Evolutionary conservation across 2,113 vertebrate genomes (phyloP).

Genomic region (Chelonoidis abingdonii): DNA sequence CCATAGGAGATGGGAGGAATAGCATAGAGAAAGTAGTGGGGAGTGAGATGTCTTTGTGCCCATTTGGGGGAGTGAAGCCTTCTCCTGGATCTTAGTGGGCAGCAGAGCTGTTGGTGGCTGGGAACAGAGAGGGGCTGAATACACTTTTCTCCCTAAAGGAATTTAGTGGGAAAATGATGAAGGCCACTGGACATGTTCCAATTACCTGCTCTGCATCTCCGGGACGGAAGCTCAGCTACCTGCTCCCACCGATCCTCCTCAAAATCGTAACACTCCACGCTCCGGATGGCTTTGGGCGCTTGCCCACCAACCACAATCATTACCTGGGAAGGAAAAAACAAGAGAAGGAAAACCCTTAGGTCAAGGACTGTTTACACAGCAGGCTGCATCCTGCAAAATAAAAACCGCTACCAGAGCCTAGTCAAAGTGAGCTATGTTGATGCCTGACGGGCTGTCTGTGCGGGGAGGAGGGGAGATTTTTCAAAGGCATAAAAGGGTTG

Average conservation of each 20-base stretch:
- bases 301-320: slow-evolving; percentile 98
- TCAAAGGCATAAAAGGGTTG: background rate
- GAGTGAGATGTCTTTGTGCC: background rate
- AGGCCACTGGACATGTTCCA: background rate
- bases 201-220: slow-evolving; percentile 93
- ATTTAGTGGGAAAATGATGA: background rate
- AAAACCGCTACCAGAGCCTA: background rate
- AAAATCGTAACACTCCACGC: slow-evolving; percentile 97
- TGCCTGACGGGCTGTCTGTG: background rate
- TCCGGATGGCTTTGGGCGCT: slow-evolving; percentile 96
- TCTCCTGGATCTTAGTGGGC: background rate
- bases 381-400: slow-evolving; percentile 3
- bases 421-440: background rate
- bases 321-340: slow-evolving; percentile 81
- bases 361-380: background rate
- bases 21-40: background rate
- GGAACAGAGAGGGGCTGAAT: background rate
- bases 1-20: fast-evolving
- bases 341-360: background rate
- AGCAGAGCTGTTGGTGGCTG: background rate
- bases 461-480: background rate
- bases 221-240: slow-evolving; percentile 93
- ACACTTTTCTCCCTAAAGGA: background rate
- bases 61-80: background rate
- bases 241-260: slow-evolving; percentile 97